A percentile compares a stretch with the other conserved stretches of the same genome.
These are phyloP conservation scores for Branchellion lobata DNA, from an alignment of 2,888 invertebrate genomes.

Conservation along the genomic window DNA sequence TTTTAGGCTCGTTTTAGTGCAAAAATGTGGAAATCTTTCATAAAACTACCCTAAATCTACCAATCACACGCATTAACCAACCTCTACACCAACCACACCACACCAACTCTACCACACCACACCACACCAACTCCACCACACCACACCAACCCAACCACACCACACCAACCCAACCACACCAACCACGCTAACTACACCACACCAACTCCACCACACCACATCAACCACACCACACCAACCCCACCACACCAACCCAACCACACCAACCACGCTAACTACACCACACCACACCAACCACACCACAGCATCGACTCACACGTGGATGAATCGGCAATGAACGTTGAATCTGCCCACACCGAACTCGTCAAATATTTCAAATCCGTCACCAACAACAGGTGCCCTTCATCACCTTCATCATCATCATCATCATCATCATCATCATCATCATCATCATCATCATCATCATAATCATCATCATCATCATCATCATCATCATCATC, in stretches of 20 bases:
- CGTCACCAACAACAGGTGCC: slow-evolving; percentile 92
- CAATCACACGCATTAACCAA: no score
- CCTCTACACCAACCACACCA: no score
- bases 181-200: no score
- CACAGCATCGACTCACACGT: slow-evolving; percentile 91
- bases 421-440: slow-evolving; percentile 1
- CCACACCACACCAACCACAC: slow-evolving; percentile 33
- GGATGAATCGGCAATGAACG: slow-evolving; percentile 89
- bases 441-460: slow-evolving; percentile 17
- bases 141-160: no score
- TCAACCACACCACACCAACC: neutral
- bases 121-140: no score
- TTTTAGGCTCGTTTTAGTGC: no score
- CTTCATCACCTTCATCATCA: slow-evolving; percentile 87
- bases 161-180: no score
- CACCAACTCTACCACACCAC: no score
- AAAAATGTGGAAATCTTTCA: no score
- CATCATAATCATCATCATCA: slow-evolving; percentile 17
- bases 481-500: neutral
- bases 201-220: no score
- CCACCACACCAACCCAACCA: neutral
- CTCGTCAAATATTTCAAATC: slow-evolving; percentile 96
- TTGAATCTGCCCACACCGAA: slow-evolving; percentile 95
- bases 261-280: neutral
- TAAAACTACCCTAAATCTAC: no score